These are phyloP conservation scores for Zaprionus ornatus DNA, from an alignment of 1,140 invertebrate species.

Conservation along the genomic window DNA sequence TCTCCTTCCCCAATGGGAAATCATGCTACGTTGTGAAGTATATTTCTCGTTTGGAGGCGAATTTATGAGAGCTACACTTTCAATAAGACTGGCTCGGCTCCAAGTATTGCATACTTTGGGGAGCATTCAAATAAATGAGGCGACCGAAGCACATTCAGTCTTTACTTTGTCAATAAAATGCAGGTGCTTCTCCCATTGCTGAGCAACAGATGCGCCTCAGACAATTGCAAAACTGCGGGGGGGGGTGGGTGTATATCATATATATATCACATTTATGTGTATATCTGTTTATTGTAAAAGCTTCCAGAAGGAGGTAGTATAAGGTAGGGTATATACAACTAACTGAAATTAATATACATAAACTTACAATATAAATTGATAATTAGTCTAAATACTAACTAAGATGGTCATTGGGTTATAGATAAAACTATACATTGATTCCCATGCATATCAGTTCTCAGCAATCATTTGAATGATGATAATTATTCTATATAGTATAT, in stretches of 20 bases:
- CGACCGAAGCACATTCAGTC: not conserved
- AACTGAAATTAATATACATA: too few relatives aligned
- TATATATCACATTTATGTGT: not conserved
- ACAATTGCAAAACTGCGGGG: not conserved
- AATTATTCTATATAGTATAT: too few relatives aligned
- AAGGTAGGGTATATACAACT: too few relatives aligned
- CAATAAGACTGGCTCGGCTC: not conserved
- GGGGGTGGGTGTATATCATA: not conserved
- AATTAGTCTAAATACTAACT: too few relatives aligned
- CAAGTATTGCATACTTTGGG: constrained; percentile 4
- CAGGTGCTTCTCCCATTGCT: not conserved
- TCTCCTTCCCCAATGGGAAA: too few relatives aligned
- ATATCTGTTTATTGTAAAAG: not conserved
- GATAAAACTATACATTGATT: too few relatives aligned
- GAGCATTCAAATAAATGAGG: not conserved
- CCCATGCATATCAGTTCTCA: too few relatives aligned
- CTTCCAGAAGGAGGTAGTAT: not conserved
- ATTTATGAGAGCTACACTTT: not conserved
- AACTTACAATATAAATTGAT: too few relatives aligned
- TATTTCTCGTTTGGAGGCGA: not conserved
- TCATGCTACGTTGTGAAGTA: not conserved
- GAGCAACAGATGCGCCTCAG: constrained; percentile 1
- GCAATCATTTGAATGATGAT: too few relatives aligned
- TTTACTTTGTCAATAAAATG: not conserved
- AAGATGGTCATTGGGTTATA: too few relatives aligned